Evolutionary conservation across 2,888 invertebrate genomes (phyloP), one percentile per base, ranked within the genome.

Genomic region (Cephus sareptanus): DNA sequence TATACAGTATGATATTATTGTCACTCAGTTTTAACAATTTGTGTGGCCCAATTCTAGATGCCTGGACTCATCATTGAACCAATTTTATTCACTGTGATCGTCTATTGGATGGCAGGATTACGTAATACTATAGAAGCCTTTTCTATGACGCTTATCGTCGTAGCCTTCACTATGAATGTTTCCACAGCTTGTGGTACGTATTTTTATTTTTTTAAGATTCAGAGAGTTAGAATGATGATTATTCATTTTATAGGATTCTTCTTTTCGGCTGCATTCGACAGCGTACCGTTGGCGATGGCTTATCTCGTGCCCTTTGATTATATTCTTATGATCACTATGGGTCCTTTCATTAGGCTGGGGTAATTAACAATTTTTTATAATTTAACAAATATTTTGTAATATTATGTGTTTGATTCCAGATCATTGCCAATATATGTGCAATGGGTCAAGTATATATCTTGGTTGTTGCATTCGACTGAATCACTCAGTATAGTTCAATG

Each of bases 61-160:
- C 98, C 98, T 11, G 97, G 97, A 56, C 93, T 97, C 88, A 93
- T 98, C 78, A 85, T 97, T 30, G 97, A 98, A 87, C 97, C 98
- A 0, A 88, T 96, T 9, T 87, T 98, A 76, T 98, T 98, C 92
- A 95, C 95, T 0, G 90, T 95, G 74, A 95, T 98, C 85, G 94
- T 96, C 78, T 98, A 98, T 92, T 98, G 96, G 95, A 93, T 98
- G 86, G 95, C 96, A 11, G 98, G 97, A n/a, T 92, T 97, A 12
- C 92, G 95, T 75, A 91, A 93, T 75, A 94, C 95, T 0, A 81
- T 94, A 15, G 94, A 95, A 88, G 95, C 96, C 12, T 96, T 96
- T 88, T 90, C 94, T 2, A 93, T 95, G 86, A 96, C 97, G 0
- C 92, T 95, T 37, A 91, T 95, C 80, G 92, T 95, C 33, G 93